Base-by-base conservation (phyloP, 1,140 invertebrate genomes). In the Megathymus violae region DNA sequence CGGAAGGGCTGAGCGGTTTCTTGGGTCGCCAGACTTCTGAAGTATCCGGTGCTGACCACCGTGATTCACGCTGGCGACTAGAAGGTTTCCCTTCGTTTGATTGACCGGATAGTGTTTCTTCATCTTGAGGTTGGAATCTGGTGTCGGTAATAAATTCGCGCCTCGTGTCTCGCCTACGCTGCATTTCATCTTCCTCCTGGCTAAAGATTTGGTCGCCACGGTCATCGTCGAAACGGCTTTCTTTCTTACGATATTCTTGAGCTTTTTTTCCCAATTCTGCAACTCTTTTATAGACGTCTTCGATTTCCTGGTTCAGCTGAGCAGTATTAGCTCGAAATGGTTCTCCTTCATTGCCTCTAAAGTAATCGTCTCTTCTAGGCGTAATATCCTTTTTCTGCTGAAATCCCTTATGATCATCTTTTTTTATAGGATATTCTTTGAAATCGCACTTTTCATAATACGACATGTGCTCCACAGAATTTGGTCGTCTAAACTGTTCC, bases 261-360 rank as follows among this genome's bases (percentile, higher is more conserved):
- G 84, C 69, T 63, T 85, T 88, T 36, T 80, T 82, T 11, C 73
- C 78, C 31, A 86, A 80, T 41, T 85, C 82, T 7, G 72, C 69
- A 7, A 84, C 75, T 59, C 83, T 71, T 14, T 85, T 81, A 46
- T 85, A 88, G n/a, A 88, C 76, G 52, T 86, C 82, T 54, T 88
- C 80, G 17, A 86, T 80, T 47, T 89, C 85, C 54, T 80, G 80
- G 41, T 89, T 74, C 34, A 86, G 59, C 17, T 71, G 50, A 15
- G 75, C 67, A 16, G 69, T 70, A 16, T 71, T 76, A 5, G 31
- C 67, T 14, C 47, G 70, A 47, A 64, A 71, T 76, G 48, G 64
- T 64, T 66, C 52, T 79, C 71, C 50, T 70, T 78, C 73, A 15
- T 25, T 68, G 60, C 14, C 60, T 47, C 7, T 54, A 50, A 41